Conservation (phyloP, 2,797 vertebrate species). For the Cyprinodon diabolis region DNA sequence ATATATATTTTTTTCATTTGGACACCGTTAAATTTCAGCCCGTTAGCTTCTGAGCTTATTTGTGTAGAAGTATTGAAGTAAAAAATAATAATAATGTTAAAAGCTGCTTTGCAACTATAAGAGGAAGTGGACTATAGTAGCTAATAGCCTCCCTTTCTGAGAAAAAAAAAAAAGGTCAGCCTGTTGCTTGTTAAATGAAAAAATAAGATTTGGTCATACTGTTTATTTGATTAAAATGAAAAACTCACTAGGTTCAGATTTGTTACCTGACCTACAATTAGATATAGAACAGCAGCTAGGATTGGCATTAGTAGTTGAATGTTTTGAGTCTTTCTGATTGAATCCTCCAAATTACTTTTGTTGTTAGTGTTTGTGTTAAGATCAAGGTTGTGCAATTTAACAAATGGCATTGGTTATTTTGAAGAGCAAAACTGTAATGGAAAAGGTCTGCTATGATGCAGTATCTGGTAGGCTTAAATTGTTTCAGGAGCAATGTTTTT, state of each 20-base stretch:
- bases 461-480: background rate
- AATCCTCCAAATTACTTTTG: background rate
- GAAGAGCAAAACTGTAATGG: background rate
- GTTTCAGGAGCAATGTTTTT: background rate
- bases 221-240: slow-evolving; percentile 15
- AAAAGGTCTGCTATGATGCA: background rate
- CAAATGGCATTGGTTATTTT: background rate
- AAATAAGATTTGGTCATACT: background rate
- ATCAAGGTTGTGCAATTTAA: background rate
- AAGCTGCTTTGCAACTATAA: slow-evolving; percentile 29
- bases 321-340: background rate
- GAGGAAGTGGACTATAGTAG: slow-evolving; percentile 53
- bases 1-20: slow-evolving; percentile 52
- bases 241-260: slow-evolving; percentile 23
- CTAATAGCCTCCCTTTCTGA: slow-evolving; percentile 11
- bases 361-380: background rate
- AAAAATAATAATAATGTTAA: background rate
- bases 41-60: slow-evolving; percentile 5
- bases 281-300: slow-evolving; percentile 38
- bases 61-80: background rate
- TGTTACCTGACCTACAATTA: slow-evolving; percentile 55
- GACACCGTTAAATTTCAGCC: slow-evolving; percentile 30
- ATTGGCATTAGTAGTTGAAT: background rate
- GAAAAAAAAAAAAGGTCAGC: slow-evolving; percentile 7
- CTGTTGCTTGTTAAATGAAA: slow-evolving; percentile 8